Evolutionary conservation across 2,797 vertebrate genomes (phyloP).

Genomic region (Lacerta viridis): DNA sequence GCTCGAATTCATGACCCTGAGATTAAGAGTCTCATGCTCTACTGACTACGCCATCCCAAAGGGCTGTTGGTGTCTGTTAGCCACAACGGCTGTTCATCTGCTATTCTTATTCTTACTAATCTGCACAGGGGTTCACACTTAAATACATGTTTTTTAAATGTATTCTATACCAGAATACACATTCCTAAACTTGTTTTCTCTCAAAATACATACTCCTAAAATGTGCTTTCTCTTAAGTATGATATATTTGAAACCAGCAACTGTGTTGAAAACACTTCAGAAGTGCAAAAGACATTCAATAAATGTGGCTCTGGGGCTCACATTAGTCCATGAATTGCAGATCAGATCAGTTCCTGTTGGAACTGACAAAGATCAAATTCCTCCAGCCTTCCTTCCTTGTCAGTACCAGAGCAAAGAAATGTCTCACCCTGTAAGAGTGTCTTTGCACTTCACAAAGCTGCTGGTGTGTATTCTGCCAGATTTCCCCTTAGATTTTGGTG

Average conservation of each 20-base stretch:
- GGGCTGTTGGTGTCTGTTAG: too few species aligned
- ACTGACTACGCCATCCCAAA: too few species aligned
- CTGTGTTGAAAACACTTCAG: background rate
- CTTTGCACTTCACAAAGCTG: background rate
- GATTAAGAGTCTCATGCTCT: too few species aligned
- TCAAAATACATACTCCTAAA: background rate
- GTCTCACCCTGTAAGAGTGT: background rate
- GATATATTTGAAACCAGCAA: background rate
- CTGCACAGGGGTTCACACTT: too few species aligned
- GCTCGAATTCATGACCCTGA: too few species aligned
- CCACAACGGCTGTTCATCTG: too few species aligned
- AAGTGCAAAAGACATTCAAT: background rate
- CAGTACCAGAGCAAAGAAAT: background rate
- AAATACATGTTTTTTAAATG: background rate
- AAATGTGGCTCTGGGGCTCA: background rate
- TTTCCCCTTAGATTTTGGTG: background rate
- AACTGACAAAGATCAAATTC: conserved; percentile 5
- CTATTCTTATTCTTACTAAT: too few species aligned
- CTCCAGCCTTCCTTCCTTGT: background rate
- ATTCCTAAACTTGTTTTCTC: background rate
- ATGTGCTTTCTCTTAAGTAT: background rate
- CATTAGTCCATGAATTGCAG: background rate
- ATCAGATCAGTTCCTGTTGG: background rate
- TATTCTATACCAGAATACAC: background rate
- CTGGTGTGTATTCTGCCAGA: background rate